Evolutionary conservation across 2,113 vertebrate genomes (phyloP).

Genomic region (Anhinga anhinga): DNA sequence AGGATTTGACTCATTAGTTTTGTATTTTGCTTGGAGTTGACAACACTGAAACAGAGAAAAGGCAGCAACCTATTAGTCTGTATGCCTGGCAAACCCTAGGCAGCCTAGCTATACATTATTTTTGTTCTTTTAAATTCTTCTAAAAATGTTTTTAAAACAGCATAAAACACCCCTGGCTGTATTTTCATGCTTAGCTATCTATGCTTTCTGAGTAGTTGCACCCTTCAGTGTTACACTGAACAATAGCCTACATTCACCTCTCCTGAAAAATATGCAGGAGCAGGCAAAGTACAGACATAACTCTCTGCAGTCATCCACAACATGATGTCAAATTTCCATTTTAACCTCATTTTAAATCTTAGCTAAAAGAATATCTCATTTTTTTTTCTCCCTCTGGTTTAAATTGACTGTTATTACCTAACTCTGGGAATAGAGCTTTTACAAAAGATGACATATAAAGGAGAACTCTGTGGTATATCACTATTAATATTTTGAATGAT

Average conservation of each 20-base stretch:
- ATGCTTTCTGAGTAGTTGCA: neutral
- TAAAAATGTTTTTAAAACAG: neutral
- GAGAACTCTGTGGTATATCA: neutral
- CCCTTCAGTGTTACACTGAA: neutral
- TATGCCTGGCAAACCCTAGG: neutral
- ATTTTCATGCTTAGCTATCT: neutral
- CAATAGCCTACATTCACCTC: neutral
- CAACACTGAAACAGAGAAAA: neutral
- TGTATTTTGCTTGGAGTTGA: neutral
- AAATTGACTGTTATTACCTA: slow-evolving; percentile 25
- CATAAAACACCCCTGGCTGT: neutral
- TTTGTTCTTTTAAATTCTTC: neutral
- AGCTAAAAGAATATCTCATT: neutral
- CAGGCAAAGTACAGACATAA: neutral
- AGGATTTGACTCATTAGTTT: neutral
- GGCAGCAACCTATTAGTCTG: neutral
- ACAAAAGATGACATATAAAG: neutral
- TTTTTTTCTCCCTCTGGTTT: neutral
- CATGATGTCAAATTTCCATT: slow-evolving; percentile 11
- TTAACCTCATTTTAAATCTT: neutral
- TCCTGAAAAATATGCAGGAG: slow-evolving; percentile 9
- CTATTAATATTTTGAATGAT: neutral
- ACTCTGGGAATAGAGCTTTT: neutral
- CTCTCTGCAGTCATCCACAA: slow-evolving; percentile 17
- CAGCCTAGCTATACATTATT: neutral